Evolutionary conservation across 2,113 vertebrate genomes (phyloP), one percentile per base, ranked within the genome.

Genomic region (Panthera leo): DNA sequence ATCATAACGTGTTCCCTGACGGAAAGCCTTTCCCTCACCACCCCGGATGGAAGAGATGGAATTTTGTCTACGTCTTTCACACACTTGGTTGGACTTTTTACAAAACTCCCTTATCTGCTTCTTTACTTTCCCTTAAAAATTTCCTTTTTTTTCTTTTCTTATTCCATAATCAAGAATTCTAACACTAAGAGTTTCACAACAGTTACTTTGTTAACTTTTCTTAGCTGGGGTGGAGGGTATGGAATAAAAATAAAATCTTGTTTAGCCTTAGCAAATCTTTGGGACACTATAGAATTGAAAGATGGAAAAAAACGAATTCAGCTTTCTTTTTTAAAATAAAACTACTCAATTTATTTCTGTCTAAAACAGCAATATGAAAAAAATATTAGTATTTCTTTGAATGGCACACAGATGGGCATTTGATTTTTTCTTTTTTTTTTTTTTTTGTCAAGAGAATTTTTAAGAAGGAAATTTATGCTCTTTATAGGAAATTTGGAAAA

Each of bases 21-120:
- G 99, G 99, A 65, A 99, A 94, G 97, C 99, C 99, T 36, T 99
- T 99, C 97, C 99, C 99, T 55, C 99, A 98, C 95, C 98, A 97
- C 90, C 98, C 98, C 0, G 98, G 99, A 90, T 99, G 99, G 99
- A 99, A 98, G 48, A 99, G 96, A 92, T 99, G 98, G 96, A 99
- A 98, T 84, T 99, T 99, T 34, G 98, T 99, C 97, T 99, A 99
- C 0, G 96, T 99, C 45, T 99, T 99, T 98, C 99, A 99, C 97
- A 99, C 99, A 0, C 98, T 99, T 95, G 99, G 99, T 99, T 94
- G 98, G 98, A 98, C 90, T 80, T 76, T 48, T 58, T 97, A 96
- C 75, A 65, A 85, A 85, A 55, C 6, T 53, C 29, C 7, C 23
- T 89, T 65, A 29, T 3, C 83, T 42, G 2, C 71, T 36, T 45